Conservation (phyloP, 2,888 invertebrate species). For the Stramonita haemastoma region DNA sequence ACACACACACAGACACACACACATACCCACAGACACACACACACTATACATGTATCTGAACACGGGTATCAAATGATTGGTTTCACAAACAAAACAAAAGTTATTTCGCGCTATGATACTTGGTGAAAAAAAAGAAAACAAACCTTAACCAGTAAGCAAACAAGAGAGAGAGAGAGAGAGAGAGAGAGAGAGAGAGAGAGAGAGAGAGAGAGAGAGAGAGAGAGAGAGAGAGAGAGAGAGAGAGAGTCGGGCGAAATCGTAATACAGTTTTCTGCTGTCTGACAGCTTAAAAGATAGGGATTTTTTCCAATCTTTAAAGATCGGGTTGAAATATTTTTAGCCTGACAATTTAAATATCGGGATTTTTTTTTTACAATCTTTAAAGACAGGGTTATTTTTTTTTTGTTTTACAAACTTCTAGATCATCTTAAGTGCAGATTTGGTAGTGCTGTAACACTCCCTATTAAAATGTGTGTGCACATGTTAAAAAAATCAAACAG, state of each 20-base stretch:
- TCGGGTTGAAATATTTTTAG: too few relatives aligned
- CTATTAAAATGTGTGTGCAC: too few relatives aligned
- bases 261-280: not conserved
- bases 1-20: too few relatives aligned
- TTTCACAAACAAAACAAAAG: not conserved
- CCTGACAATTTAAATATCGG: too few relatives aligned
- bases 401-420: too few relatives aligned
- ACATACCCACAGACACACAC: not conserved
- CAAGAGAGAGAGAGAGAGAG: not conserved
- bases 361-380: too few relatives aligned
- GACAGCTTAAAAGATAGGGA: too few relatives aligned
- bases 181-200: not conserved
- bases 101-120: not conserved
- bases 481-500: too few relatives aligned
- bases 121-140: not conserved
- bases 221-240: constrained; percentile 14
- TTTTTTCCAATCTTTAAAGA: too few relatives aligned
- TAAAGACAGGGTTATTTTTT: too few relatives aligned
- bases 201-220: not conserved
- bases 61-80: not conserved
- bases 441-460: too few relatives aligned
- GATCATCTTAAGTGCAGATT: too few relatives aligned
- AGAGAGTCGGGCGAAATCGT: not conserved
- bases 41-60: not conserved
- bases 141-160: not conserved